Conservation (phyloP, 2,888 invertebrate genomes). For the Nemoura dubitans region DNA sequence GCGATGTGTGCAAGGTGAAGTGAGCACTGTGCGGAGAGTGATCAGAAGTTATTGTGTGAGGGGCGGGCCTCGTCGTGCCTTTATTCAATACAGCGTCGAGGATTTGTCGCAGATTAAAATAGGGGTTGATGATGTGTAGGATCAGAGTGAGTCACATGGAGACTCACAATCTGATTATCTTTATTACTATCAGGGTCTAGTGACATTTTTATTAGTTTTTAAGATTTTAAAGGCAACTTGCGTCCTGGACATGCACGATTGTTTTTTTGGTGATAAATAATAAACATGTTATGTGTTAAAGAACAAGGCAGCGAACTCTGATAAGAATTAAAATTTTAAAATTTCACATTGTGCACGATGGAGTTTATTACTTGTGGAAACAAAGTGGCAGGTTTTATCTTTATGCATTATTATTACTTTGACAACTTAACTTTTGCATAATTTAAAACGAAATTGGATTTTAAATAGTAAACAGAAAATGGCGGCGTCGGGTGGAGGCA, state of each 20-base stretch:
- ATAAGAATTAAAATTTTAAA: constrained; percentile 7
- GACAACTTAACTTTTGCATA: constrained; percentile 5
- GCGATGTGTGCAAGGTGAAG: too few relatives aligned
- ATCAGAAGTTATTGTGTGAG: not conserved
- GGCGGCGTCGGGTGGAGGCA: not conserved
- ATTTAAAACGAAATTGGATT: constrained; percentile 5
- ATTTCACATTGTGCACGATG: not conserved
- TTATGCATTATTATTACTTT: constrained; percentile 12
- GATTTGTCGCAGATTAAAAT: not conserved
- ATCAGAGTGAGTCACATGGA: not conserved
- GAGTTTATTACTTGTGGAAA: constrained; percentile 12
- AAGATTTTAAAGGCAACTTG: not conserved
- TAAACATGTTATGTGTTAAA: not conserved
- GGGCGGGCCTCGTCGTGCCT: not conserved
- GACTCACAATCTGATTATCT: not conserved
- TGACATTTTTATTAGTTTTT: not conserved
- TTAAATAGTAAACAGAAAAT: constrained; percentile 12
- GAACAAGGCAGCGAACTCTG: not conserved
- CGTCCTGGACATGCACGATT: not conserved
- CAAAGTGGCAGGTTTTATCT: not conserved
- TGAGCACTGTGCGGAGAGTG: too few relatives aligned
- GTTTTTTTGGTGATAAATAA: not conserved
- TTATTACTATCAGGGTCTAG: not conserved
- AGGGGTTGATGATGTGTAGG: not conserved
- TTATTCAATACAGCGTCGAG: not conserved